These are phyloP conservation scores for Fukomys damarensis DNA, from an alignment of 2,113 vertebrate species.

Conservation along the genomic window DNA sequence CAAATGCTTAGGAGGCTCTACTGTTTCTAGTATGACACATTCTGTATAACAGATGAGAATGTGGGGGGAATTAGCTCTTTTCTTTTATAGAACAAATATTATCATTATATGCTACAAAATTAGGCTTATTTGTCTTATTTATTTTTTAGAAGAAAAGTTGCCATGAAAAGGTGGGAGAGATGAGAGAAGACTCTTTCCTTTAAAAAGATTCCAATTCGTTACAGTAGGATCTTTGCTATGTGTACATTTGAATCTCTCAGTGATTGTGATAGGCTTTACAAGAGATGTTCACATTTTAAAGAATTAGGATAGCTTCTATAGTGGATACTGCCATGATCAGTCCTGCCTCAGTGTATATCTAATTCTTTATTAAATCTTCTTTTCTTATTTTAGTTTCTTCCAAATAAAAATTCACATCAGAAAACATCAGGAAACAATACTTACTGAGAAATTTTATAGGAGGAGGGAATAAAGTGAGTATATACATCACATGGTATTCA, in stretches of 20 bases:
- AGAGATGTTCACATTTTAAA: background rate
- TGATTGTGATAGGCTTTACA: background rate
- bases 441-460: background rate
- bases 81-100: background rate
- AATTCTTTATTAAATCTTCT: background rate
- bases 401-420: background rate
- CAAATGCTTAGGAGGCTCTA: background rate
- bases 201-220: background rate
- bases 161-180: background rate
- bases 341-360: background rate
- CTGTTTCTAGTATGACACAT: background rate
- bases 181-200: background rate
- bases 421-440: background rate
- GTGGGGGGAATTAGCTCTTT: background rate
- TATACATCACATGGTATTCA: accelerated
- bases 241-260: background rate
- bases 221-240: background rate
- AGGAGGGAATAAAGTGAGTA: background rate
- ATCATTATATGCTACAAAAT: background rate
- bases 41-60: background rate
- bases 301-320: background rate
- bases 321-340: background rate
- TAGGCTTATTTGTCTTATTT: background rate
- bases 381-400: background rate
- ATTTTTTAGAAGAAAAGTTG: background rate